Percentiles rank a stretch among this genome's conserved stretches.
Evolutionary conservation across 2,888 invertebrate genomes (phyloP).

Genomic region (Ectemnius lituratus): DNA sequence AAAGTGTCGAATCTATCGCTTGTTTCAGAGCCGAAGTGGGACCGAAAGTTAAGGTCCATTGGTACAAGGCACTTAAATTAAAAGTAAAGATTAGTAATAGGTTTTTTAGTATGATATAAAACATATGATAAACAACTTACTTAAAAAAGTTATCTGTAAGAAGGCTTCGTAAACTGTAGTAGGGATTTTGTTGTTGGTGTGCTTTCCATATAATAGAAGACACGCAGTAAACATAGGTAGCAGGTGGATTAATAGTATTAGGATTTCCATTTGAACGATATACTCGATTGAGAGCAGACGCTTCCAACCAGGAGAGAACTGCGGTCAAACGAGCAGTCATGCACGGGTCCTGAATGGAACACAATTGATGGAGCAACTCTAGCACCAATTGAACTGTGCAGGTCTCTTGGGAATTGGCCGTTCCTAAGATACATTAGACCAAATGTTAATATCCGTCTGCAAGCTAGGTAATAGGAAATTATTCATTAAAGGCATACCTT

Average conservation of each 20-base stretch:
- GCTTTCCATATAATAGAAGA: constrained; percentile 90
- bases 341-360: constrained; percentile 81
- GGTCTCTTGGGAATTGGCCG: constrained; percentile 68
- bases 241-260: constrained; percentile 75
- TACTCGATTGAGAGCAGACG: constrained; percentile 80
- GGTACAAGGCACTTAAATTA: constrained; percentile 82
- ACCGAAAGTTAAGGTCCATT: constrained; percentile 86
- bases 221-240: constrained; percentile 86
- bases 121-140: constrained; percentile 67
- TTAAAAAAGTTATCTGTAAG: constrained; percentile 88
- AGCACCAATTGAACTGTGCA: constrained; percentile 83
- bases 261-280: constrained; percentile 60
- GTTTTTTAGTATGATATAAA: too few species aligned
- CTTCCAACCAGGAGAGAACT: constrained; percentile 86
- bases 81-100: constrained; percentile 15
- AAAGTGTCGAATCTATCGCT: constrained; percentile 91
- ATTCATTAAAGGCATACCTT: constrained; percentile 58
- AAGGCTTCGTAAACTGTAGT: constrained; percentile 83
- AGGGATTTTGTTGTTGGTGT: constrained; percentile 81
- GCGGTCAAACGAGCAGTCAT: constrained; percentile 83
- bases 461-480: constrained; percentile 11
- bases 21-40: constrained; percentile 87
- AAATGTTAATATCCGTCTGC: neutral
- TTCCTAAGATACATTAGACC: constrained; percentile 43
- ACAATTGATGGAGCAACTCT: constrained; percentile 89